Percentiles rank a stretch among this genome's conserved stretches.
phyloP scores from a whole-genome alignment of 2,113 vertebrate species.

The Setophaga petechia region DNA sequence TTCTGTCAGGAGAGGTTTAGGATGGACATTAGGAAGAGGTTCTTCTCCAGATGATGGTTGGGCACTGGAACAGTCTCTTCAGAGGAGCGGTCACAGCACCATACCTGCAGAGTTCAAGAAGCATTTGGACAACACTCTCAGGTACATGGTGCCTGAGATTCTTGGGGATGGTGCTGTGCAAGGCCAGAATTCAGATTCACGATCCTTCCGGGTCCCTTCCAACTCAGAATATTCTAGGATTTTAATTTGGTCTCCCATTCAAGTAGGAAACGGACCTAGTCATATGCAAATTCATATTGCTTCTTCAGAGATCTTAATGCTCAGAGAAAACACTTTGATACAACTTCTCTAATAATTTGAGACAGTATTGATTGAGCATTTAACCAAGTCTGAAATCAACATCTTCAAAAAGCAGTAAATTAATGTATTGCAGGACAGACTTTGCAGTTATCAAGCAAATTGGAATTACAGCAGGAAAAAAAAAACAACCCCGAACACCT shows the following conservation, averaged over 20 bases:
- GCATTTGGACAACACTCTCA: rapidly evolving
- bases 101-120: neutral
- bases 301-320: neutral
- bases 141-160: neutral
- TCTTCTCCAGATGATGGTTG: neutral
- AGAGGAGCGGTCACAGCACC: neutral
- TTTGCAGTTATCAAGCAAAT: neutral
- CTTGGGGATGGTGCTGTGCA: neutral
- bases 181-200: neutral
- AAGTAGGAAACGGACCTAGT: neutral
- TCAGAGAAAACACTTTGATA: neutral
- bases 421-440: neutral
- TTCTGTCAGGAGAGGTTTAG: neutral
- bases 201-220: neutral
- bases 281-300: neutral
- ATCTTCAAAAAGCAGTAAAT: neutral
- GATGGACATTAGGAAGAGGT: neutral
- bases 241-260: neutral
- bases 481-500: neutral
- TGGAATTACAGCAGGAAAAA: neutral
- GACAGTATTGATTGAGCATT: neutral
- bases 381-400: neutral
- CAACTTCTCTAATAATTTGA: neutral
- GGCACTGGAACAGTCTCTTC: neutral
- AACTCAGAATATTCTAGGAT: neutral